Base-by-base conservation (phyloP, 2,888 invertebrate genomes). In the Drosophila mimetica region DNA sequence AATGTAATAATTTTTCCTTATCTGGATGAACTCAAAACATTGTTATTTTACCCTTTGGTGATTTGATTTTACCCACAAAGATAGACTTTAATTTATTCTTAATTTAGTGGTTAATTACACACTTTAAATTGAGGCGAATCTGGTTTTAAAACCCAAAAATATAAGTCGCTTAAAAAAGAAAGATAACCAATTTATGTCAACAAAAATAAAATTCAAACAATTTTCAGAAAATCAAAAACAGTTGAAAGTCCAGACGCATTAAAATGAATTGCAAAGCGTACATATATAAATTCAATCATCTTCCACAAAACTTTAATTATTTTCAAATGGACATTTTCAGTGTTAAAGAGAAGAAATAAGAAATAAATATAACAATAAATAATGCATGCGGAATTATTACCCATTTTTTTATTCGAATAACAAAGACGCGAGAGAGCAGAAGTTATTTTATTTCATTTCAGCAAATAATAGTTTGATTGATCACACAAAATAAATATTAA, bases 1-100 rank as follows among this genome's bases (percentile, higher is more conserved):
- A 11, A 41, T 42, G 32, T 48, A 48, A 47, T 48, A 41, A 41
- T 46, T 64, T 47, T 16, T 39, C 32, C 34, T 41, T 48, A 64
- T 63, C 48, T 48, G 14, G 22, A 41, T 65, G 32, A 65, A 28
- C 34, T 34, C 64, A 47, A 30, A 30, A 30, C 20, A 25, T 16
- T 58, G 2, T n/a, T 30, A 32, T 1, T n/a, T 22, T 25, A 4
- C n/a, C 3, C 42, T n/a, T 42, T 22, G 1, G 20, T 41, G 6
- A 20, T 16, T 37, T 16, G 1, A 16, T 2, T 39, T 16, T 5
- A 9, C 1, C 11, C 18, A 39, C 4, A 18, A 8, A 39, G 11
- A 39, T 16, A 11, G 39, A 13, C 13, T 20, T 41, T 13, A 6
- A 20, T 41, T 20, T 37, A 9, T 16, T 11, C 9, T 37, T 16